phyloP scores from a whole-genome alignment of 2,113 vertebrate species.

The Albula glossodonta region DNA sequence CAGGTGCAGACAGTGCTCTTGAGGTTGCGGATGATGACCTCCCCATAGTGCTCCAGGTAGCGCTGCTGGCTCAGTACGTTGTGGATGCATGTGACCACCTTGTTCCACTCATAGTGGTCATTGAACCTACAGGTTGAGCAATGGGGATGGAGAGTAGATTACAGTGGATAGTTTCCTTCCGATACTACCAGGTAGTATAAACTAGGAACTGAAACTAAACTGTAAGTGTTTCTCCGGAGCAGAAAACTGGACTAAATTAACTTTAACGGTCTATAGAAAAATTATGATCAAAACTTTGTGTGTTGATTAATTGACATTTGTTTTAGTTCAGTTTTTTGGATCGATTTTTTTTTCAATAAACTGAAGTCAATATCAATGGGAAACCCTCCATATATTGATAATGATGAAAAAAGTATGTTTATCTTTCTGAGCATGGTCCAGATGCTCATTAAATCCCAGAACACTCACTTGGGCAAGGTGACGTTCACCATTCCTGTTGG shows the following conservation, averaged over 20 bases:
- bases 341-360: too few species aligned
- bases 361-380: not conserved
- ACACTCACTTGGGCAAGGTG: conserved; percentile 77
- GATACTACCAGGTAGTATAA: not conserved
- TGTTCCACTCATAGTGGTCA: conserved; percentile 94
- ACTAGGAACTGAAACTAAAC: not conserved
- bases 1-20: conserved; percentile 79
- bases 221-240: not conserved
- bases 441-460: not conserved
- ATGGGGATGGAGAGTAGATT: not conserved
- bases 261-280: too few species aligned
- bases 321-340: too few species aligned
- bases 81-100: conserved; percentile 90
- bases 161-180: not conserved
- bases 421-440: not conserved
- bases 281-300: too few species aligned
- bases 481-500: conserved; percentile 83
- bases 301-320: too few species aligned
- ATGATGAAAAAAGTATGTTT: not conserved
- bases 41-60: conserved; percentile 90
- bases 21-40: conserved; percentile 83
- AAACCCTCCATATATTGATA: not conserved
- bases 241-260: not conserved
- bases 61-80: conserved; percentile 88
- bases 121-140: conserved; percentile 68